A percentile compares a stretch with the other conserved stretches of the same genome.
phyloP scores from a whole-genome alignment of 2,888 invertebrate species.

The Euclidia mi region DNA sequence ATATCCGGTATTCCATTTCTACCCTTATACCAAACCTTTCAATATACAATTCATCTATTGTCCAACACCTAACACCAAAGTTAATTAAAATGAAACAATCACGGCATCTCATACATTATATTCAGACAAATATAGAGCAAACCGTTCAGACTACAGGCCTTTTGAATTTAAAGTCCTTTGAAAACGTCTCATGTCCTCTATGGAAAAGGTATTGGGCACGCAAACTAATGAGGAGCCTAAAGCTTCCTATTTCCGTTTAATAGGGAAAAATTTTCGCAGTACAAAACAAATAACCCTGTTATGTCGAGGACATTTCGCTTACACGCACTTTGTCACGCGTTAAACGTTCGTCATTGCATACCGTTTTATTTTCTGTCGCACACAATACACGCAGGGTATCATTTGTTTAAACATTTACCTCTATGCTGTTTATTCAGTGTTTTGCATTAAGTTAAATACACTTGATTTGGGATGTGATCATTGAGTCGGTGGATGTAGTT shows the following conservation, averaged over 20 bases:
- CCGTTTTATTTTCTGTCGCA: background rate
- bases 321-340: slow-evolving; percentile 6
- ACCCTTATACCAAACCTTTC: background rate
- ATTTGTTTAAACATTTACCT: background rate
- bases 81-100: slow-evolving; percentile 25
- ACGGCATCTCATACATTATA: background rate
- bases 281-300: slow-evolving; percentile 2
- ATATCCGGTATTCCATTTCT: slow-evolving; percentile 13
- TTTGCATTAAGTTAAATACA: too few species aligned
- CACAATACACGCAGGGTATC: background rate
- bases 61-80: slow-evolving; percentile 9
- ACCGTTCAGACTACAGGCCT: background rate
- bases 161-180: slow-evolving; percentile 9
- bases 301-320: background rate
- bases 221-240: slow-evolving; percentile 7
- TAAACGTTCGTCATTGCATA: slow-evolving; percentile 1
- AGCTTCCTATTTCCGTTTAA: slow-evolving; percentile 8
- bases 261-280: slow-evolving; percentile 2
- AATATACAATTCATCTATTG: slow-evolving; percentile 13
- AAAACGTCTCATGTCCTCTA: slow-evolving; percentile 24
- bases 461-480: too few species aligned
- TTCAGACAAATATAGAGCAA: slow-evolving; percentile 7
- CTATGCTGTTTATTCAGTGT: too few species aligned
- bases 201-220: background rate
- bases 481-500: too few species aligned